Conservation (phyloP, 2,888 invertebrate species). For the Silvanus unidentatus region DNA sequence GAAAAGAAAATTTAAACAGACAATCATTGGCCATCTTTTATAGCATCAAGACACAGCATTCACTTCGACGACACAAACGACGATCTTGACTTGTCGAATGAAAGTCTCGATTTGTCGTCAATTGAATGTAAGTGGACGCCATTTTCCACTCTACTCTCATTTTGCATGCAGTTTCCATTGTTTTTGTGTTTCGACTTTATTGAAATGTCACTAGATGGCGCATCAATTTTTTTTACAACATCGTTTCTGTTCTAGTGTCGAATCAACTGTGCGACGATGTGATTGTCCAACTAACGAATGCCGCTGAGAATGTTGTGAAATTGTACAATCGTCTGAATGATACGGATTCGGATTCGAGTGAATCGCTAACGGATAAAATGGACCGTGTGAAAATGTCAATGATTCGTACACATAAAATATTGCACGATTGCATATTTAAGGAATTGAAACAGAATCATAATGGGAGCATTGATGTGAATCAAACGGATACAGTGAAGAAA, state of each 20-base stretch:
- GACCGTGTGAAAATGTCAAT: conserved; percentile 54
- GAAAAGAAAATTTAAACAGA: not conserved
- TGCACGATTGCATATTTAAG: conserved; percentile 48
- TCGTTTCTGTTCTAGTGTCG: conserved; percentile 50
- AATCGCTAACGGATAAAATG: conserved; percentile 34
- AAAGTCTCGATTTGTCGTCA: conserved; percentile 30
- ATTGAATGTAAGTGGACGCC: conserved; percentile 32
- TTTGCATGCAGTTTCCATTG: not conserved
- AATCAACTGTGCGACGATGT: conserved; percentile 56
- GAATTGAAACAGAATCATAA: conserved; percentile 39
- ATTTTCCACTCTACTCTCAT: not conserved
- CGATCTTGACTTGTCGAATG: conserved; percentile 28
- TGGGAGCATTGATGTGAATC: conserved; percentile 41
- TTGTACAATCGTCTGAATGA: conserved; percentile 57
- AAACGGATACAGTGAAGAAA: conserved; percentile 50
- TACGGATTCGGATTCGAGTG: conserved; percentile 24
- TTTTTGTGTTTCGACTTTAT: not conserved
- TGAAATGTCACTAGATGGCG: not conserved
- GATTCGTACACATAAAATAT: conserved; percentile 53
- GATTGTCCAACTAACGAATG: conserved; percentile 56
- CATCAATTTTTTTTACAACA: too few species aligned
- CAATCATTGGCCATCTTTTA: conserved; percentile 17
- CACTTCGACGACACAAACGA: conserved; percentile 35
- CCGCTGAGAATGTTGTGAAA: conserved; percentile 66
- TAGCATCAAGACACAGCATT: conserved; percentile 33